Base-by-base conservation (phyloP, 2,888 invertebrate species). In the Euzophera pinguis region DNA sequence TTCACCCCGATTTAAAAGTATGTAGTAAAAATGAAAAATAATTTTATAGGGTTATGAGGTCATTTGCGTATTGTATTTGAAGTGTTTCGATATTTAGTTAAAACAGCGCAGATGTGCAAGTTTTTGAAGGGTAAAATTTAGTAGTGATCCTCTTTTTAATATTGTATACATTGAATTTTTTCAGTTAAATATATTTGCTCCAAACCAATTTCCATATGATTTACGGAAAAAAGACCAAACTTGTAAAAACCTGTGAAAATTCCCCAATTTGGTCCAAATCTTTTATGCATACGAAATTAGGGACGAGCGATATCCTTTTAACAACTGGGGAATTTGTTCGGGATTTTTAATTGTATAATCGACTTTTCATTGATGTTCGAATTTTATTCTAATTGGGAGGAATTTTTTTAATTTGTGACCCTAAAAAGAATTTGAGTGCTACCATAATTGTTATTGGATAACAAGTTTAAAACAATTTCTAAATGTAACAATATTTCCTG, bases 201-300 rank as follows among this genome's bases (percentile, higher is more conserved):
- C 32, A 32, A 22, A 22, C 22, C 32, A 7, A 32, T 32, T 32
- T 32, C 7, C 32, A 37, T 37, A 37, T 37, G 14, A 14, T 16
- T 39, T 37, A 8, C n/a, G 10, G 10, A 2, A 22, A 53, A 55
- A 47, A 59, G 47, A 47, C 38, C 16, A 14, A 32, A 16, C 16
- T 45, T 32, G 10, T 14, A 16, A 45, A 57, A 64, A 59, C 61
- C 64, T 61, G 61, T 60, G 58, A 54, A 52, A 60, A 62, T 67
- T 39, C 60, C 63, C 58, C 62, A 64, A 62, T 56, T 61, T 60
- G 53, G 55, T 59, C 53, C 62, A 57, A 64, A 56, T 62, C 60
- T 65, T 58, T 71, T 73, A 75, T 78, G 80, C 78, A 78, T 80
- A 77, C 78, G 61, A 75, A 81, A 82, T 80, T 64, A 75, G 75